Conservation (phyloP, 2,888 invertebrate species). For the Dascillus cervinus region DNA sequence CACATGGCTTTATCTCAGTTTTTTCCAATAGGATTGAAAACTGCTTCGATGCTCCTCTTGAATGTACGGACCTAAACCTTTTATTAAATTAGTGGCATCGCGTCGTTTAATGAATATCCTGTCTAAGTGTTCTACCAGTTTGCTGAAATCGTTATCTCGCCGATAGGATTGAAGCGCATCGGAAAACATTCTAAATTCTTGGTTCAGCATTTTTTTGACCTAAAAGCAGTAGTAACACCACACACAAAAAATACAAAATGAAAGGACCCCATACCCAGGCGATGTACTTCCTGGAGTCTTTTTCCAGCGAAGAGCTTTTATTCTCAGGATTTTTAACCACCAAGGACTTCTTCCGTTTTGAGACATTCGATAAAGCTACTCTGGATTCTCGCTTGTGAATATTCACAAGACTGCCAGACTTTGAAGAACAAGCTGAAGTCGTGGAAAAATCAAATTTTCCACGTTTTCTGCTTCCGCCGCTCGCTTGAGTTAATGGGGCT, state of each 20-base stretch:
- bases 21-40: slow-evolving; percentile 46
- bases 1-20: slow-evolving; percentile 19
- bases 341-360: slow-evolving; percentile 23
- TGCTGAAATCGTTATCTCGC: slow-evolving; percentile 50
- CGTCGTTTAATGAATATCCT: slow-evolving; percentile 45
- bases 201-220: slow-evolving; percentile 56
- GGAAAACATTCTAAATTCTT: slow-evolving; percentile 59
- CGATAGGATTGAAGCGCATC: slow-evolving; percentile 57
- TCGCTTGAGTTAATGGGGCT: no score
- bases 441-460: slow-evolving; percentile 21
- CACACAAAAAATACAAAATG: slow-evolving; percentile 20
- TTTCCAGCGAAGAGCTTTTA: slow-evolving; percentile 3
- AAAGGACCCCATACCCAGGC: slow-evolving; percentile 33
- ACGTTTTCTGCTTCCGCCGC: slow-evolving; percentile 11
- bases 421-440: slow-evolving; percentile 16
- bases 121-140: slow-evolving; percentile 49
- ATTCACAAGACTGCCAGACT: slow-evolving; percentile 19
- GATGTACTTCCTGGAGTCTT: slow-evolving; percentile 30
- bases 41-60: slow-evolving; percentile 44
- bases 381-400: slow-evolving; percentile 22
- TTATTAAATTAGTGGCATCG: slow-evolving; percentile 51
- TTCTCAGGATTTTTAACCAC: slow-evolving; percentile 9
- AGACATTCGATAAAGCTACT: slow-evolving; percentile 9
- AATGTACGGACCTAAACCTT: slow-evolving; percentile 52
- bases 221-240: slow-evolving; percentile 30